Evolutionary conservation across 2,113 vertebrate genomes (phyloP), one percentile per base, ranked within the genome.

Genomic region (Empidonax alnorum): DNA sequence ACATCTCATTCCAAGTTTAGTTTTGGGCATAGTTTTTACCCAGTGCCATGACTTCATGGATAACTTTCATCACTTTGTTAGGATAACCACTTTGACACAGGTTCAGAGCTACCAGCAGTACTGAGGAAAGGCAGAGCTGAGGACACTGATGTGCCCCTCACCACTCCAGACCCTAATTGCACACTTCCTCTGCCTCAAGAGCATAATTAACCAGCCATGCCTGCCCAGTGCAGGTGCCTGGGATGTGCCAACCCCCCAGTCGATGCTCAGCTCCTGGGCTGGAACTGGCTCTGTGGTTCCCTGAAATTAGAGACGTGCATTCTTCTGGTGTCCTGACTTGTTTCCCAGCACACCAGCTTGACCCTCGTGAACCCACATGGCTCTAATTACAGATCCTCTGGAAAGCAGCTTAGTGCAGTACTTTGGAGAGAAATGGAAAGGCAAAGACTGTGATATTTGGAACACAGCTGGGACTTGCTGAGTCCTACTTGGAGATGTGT

Each of bases 401-500:
- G 18, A 24, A 78, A n/a, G 59, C 59, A 82, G 55, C 27, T 62
- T 58, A 33, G 47, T 0, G 2, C 44, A 55, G 31, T 6, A 30
- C 39, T 66, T 63, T 46, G 52, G 30, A 87, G 74, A 69, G 21
- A 47, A 88, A 74, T 3, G 19, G 78, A 23, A 90, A 80, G 24
- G 49, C 31, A 73, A 62, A 50, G 62, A 31, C 17, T 37, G 66
- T 27, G 63, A n/a, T 41, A 27, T 25, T 28, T 74, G 63, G 37
- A 94, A 50, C 7, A 14, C 0, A 56, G 27, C 0, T 91, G 61
- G 39, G 30, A 72, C 37, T 5, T n/a, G 19, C 4, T 42, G 66
- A 71, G 3, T n/a, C 49, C 10, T 41, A 30, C 31, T 3, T 59
- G 47, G 23, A 39, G 10, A 71, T 0, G 0, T 0, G 0, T 14